Percentiles rank a stretch among this genome's conserved stretches.
Conservation (phyloP, 2,797 vertebrate species). For the Silurus lanzhouensis region DNA sequence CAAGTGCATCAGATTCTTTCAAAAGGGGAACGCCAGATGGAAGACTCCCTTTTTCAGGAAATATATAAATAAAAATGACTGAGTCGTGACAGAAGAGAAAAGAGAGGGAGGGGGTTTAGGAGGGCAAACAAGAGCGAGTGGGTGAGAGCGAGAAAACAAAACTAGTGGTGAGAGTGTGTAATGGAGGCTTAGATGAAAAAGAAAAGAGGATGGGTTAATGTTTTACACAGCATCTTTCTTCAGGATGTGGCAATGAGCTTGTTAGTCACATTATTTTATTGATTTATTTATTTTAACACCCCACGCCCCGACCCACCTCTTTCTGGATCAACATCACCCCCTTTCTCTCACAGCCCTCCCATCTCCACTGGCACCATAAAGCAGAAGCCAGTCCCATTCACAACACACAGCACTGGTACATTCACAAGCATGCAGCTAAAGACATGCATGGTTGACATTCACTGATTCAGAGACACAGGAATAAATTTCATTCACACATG, state of each 20-base stretch:
- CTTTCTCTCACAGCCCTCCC: slow-evolving; percentile 24
- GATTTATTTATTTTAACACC: neutral
- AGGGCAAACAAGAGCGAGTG: slow-evolving; percentile 48
- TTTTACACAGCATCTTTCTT: slow-evolving; percentile 68
- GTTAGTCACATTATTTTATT: slow-evolving; percentile 67
- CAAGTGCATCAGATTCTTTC: slow-evolving; percentile 38
- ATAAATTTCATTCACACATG: slow-evolving; percentile 64
- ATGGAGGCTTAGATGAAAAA: slow-evolving; percentile 19
- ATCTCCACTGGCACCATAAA: slow-evolving; percentile 16
- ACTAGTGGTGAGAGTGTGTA: slow-evolving; percentile 46
- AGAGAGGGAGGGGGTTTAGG: slow-evolving; percentile 44
- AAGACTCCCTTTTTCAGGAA: slow-evolving; percentile 58
- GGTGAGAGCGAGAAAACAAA: slow-evolving; percentile 27
- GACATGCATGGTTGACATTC: slow-evolving; percentile 48
- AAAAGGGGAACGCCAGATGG: slow-evolving; percentile 49
- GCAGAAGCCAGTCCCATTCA: slow-evolving; percentile 50
- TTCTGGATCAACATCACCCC: slow-evolving; percentile 18
- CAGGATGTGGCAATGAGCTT: slow-evolving; percentile 70
- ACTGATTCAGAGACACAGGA: slow-evolving; percentile 35
- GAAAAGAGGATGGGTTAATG: slow-evolving; percentile 28
- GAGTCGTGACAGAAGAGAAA: slow-evolving; percentile 62
- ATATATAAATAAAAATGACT: slow-evolving; percentile 57
- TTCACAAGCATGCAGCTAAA: slow-evolving; percentile 62
- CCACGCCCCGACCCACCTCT: neutral
- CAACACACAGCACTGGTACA: slow-evolving; percentile 63